Percentiles rank a stretch among this genome's conserved stretches.
These are phyloP conservation scores for Toxonevra muliebris DNA, from an alignment of 2,888 invertebrate species.

Conservation along the genomic window DNA sequence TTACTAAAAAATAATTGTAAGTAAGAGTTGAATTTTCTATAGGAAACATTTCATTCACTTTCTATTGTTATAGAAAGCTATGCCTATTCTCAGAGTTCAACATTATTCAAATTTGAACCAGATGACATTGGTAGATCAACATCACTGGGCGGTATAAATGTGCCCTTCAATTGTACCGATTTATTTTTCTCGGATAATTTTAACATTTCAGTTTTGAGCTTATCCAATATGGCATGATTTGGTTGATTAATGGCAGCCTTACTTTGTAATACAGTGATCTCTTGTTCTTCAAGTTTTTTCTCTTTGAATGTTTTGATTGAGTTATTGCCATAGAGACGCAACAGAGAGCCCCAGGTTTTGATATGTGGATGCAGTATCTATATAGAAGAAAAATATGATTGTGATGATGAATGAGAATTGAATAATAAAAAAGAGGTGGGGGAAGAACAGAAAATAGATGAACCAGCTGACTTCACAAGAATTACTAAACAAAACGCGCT, in stretches of 20 bases:
- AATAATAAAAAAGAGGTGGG: neutral
- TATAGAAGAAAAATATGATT: conserved; percentile 34
- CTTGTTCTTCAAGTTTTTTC: conserved; percentile 90
- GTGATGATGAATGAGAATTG: neutral
- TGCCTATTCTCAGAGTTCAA: conserved; percentile 70
- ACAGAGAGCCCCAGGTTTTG: conserved; percentile 91
- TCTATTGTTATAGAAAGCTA: no score
- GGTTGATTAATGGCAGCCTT: conserved; percentile 90
- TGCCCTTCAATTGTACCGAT: conserved; percentile 72
- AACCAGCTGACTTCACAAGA: no score
- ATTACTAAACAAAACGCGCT: neutral
- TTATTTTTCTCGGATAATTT: conserved; percentile 75
- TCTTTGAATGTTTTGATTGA: conserved; percentile 92
- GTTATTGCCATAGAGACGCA: conserved; percentile 91
- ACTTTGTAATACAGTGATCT: conserved; percentile 88
- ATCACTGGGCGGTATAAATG: conserved; percentile 72
- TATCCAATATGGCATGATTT: conserved; percentile 88
- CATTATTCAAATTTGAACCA: conserved; percentile 80
- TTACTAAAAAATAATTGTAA: no score
- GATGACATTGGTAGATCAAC: conserved; percentile 75
- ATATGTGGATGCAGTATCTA: conserved; percentile 94
- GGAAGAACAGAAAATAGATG: no score
- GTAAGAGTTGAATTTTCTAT: no score
- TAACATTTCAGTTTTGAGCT: conserved; percentile 83
- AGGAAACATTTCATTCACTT: no score